Evolutionary conservation across 2,113 vertebrate genomes (phyloP).

Genomic region (Myotis lucifugus): DNA sequence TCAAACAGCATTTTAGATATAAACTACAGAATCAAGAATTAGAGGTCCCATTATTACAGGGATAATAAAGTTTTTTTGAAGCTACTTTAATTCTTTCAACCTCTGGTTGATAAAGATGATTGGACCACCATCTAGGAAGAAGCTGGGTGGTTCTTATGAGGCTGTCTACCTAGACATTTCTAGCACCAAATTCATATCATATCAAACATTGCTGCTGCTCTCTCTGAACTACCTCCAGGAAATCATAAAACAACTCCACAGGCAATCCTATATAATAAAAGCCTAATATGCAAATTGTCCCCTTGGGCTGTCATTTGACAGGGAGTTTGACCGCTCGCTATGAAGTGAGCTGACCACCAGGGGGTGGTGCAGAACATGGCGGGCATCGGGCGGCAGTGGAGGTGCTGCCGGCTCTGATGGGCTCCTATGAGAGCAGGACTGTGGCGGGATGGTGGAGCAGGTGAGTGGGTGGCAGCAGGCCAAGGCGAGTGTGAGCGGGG

Average conservation of each 20-base stretch:
- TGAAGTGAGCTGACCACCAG: too few species aligned
- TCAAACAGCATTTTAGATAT: not conserved
- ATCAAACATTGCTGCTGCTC: not conserved
- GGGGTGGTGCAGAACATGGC: too few species aligned
- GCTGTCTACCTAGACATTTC: not conserved
- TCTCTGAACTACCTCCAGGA: not conserved
- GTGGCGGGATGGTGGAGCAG: too few species aligned
- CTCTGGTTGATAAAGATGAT: not conserved
- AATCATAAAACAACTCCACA: not conserved
- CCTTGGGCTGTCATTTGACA: too few species aligned
- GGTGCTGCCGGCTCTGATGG: too few species aligned
- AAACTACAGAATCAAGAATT: not conserved
- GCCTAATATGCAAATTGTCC: too few species aligned
- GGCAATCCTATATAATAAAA: too few species aligned
- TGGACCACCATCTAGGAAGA: not conserved
- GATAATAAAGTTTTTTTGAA: conserved; percentile 10
- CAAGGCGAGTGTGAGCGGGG: too few species aligned
- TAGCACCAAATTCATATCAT: not conserved
- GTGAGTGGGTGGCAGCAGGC: too few species aligned
- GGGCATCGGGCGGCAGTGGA: too few species aligned
- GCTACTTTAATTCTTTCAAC: not conserved
- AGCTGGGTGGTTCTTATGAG: not conserved
- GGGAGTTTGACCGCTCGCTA: too few species aligned
- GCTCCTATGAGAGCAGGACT: too few species aligned
- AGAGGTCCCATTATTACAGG: not conserved